phyloP scores from a whole-genome alignment of 2,113 vertebrate genomes.

The Gymnogyps californianus region DNA sequence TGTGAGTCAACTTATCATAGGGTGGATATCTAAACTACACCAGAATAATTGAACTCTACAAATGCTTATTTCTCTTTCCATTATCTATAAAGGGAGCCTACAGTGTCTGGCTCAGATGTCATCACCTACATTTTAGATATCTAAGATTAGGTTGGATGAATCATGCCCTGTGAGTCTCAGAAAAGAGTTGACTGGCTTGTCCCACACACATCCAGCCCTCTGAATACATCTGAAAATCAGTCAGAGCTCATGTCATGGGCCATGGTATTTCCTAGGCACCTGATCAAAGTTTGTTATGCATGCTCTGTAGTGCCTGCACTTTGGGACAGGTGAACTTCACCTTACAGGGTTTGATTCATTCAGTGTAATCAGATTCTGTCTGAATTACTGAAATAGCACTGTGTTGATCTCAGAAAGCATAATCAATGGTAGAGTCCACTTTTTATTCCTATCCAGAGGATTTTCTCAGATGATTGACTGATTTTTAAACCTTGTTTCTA shows the following conservation, averaged over 20 bases:
- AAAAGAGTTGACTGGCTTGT: neutral
- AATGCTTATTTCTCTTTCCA: neutral
- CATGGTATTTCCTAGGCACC: neutral
- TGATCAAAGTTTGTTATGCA: neutral
- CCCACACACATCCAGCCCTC: neutral
- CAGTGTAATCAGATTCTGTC: neutral
- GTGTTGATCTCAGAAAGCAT: neutral
- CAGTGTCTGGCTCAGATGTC: neutral
- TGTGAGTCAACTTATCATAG: neutral
- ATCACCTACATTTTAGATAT: neutral
- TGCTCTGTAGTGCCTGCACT: neutral
- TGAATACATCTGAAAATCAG: neutral
- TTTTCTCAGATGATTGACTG: neutral
- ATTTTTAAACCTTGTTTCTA: neutral
- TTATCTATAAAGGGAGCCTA: neutral
- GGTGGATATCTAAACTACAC: neutral
- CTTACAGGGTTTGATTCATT: neutral
- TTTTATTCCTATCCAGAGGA: neutral
- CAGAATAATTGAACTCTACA: neutral
- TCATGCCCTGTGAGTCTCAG: neutral
- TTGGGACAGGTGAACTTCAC: neutral
- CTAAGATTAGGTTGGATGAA: neutral
- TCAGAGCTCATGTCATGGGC: neutral
- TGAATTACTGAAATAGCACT: neutral
- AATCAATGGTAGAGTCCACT: neutral